These are phyloP conservation scores for Cygnus olor DNA, from an alignment of 2,797 vertebrate species.

Conservation along the genomic window DNA sequence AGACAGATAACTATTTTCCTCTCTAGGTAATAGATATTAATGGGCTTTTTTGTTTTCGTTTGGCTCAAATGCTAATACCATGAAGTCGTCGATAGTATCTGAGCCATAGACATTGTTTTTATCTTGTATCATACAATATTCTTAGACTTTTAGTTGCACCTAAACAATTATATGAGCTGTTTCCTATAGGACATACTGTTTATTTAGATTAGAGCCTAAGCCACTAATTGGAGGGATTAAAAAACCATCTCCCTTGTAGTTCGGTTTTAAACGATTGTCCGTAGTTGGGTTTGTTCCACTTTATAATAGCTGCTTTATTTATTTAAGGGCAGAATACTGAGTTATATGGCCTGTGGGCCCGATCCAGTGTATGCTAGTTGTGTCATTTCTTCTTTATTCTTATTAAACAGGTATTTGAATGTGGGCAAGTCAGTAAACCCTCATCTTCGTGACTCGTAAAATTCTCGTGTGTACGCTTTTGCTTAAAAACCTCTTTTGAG, in stretches of 20 bases:
- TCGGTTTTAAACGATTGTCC: neutral
- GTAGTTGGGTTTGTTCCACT: neutral
- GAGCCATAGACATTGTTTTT: neutral
- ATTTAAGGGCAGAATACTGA: neutral
- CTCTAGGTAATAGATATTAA: neutral
- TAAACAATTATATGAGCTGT: neutral
- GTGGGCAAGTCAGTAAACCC: neutral
- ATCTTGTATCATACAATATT: neutral
- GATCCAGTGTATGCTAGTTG: neutral
- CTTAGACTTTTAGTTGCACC: neutral
- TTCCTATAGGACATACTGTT: neutral
- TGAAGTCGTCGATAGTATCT: neutral
- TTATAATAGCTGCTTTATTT: neutral
- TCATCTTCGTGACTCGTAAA: neutral
- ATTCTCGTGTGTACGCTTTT: neutral
- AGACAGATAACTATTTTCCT: neutral
- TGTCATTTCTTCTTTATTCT: neutral
- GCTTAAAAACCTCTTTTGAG: neutral
- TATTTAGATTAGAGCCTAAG: neutral
- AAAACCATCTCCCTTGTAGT: neutral
- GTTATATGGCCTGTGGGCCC: neutral
- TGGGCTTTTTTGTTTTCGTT: neutral
- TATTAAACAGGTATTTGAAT: neutral
- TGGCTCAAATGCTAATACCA: neutral
- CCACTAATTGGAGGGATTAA: neutral